These are phyloP conservation scores for Eustalomyia histrio DNA, from an alignment of 2,888 invertebrate genomes.

Conservation along the genomic window DNA sequence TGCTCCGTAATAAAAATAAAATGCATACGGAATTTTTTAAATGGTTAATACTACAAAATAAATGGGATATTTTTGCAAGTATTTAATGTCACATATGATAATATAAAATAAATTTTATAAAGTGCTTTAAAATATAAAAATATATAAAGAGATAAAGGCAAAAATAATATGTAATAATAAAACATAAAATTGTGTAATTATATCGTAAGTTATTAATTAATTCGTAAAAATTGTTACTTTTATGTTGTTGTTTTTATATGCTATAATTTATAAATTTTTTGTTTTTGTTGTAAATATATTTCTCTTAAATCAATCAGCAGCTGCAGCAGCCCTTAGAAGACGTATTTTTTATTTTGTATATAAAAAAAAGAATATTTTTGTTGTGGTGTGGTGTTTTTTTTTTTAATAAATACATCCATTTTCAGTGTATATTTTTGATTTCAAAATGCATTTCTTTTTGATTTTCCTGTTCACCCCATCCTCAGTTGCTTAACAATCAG, in stretches of 20 bases:
- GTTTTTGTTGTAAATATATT: constrained; percentile 34
- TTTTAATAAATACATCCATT: constrained; percentile 4
- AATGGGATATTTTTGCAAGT: constrained; percentile 44
- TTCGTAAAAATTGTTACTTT: constrained; percentile 43
- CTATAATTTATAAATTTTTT: constrained; percentile 35
- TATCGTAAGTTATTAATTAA: constrained; percentile 38
- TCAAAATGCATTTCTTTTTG: constrained; percentile 37
- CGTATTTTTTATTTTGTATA: constrained; percentile 40
- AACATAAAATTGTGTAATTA: constrained; percentile 35
- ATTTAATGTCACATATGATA: constrained; percentile 9
- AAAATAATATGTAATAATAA: constrained; percentile 30
- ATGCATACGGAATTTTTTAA: constrained; percentile 54
- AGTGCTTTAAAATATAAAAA: constrained; percentile 23
- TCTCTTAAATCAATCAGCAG: constrained; percentile 58
- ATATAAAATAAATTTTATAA: constrained; percentile 20
- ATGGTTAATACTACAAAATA: constrained; percentile 54
- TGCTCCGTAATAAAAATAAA: constrained; percentile 58
- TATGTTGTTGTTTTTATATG: constrained; percentile 33
- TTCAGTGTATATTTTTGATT: constrained; percentile 36
- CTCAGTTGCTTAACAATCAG: constrained; percentile 86
- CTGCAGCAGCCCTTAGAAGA: constrained; percentile 61
- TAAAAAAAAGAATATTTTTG: constrained; percentile 34
- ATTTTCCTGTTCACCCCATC: neutral
- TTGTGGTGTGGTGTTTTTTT: constrained; percentile 32
- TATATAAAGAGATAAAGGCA: constrained; percentile 19